Evolutionary conservation across 2,113 vertebrate species (phyloP).

Genomic region (Empidonax traillii): DNA sequence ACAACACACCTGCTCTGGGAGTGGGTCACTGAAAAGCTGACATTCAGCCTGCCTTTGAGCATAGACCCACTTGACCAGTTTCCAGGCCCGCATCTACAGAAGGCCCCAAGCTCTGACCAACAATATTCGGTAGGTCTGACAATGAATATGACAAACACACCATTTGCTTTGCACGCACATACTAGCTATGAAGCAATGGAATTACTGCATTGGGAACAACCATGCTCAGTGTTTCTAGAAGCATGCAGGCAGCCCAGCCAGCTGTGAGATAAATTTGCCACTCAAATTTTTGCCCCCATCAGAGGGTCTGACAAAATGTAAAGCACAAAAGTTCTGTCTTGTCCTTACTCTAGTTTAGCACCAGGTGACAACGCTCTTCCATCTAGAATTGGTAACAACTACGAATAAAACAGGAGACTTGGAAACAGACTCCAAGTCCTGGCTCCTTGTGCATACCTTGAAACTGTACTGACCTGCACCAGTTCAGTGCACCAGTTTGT

Average conservation of each 20-base stretch:
- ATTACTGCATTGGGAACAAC: not conserved
- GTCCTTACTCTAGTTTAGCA: not conserved
- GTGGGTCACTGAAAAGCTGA: not conserved
- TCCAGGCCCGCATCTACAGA: not conserved
- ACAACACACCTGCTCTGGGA: not conserved
- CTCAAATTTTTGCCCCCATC: not conserved
- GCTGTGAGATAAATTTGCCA: rapidly evolving
- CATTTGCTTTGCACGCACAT: not conserved
- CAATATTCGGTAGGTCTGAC: not conserved
- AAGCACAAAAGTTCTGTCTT: not conserved
- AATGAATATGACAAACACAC: not conserved
- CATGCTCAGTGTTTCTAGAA: not conserved
- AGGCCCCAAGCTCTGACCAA: not conserved
- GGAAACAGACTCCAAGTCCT: not conserved
- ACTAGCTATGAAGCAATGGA: not conserved
- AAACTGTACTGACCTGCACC: not conserved
- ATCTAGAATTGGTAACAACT: not conserved
- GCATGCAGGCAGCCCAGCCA: not conserved
- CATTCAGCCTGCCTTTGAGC: not conserved
- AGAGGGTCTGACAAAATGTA: not conserved
- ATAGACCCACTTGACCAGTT: not conserved
- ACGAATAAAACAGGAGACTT: not conserved
- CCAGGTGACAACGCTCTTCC: not conserved
- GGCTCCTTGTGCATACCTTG: not conserved
- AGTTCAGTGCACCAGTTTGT: not conserved